Conservation (phyloP, 2,888 invertebrate species). For the Bibio marci region DNA sequence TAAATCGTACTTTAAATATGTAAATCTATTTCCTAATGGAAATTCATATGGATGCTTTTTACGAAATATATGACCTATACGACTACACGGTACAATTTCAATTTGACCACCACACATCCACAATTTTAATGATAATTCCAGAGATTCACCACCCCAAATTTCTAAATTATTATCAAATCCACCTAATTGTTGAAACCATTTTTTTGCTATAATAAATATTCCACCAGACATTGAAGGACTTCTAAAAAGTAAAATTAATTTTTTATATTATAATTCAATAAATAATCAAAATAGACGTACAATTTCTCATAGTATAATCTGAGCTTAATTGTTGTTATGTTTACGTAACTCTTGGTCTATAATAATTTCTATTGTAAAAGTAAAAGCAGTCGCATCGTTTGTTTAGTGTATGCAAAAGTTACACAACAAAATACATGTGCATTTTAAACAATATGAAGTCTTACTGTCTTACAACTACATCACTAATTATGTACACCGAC, state of each 20-base stretch:
- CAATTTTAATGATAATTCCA: constrained; percentile 27
- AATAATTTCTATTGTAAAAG: no score
- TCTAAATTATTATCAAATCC: constrained; percentile 25
- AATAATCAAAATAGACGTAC: no score
- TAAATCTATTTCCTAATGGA: constrained; percentile 18
- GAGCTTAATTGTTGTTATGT: no score
- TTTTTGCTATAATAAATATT: constrained; percentile 26
- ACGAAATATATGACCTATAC: constrained; percentile 29
- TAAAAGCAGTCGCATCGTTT: no score
- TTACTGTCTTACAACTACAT: no score
- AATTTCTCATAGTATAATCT: no score
- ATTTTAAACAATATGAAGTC: no score
- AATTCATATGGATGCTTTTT: constrained; percentile 21
- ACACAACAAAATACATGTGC: no score
- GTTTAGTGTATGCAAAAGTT: no score
- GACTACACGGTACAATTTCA: constrained; percentile 29
- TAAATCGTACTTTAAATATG: constrained; percentile 23
- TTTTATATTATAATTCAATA: no score
- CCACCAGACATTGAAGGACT: constrained; percentile 26
- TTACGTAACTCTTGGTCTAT: no score
- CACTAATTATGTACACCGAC: no score
- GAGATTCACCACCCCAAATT: constrained; percentile 30
- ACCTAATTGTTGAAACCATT: constrained; percentile 25
- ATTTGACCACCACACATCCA: constrained; percentile 31
- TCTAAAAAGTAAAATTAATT: constrained; percentile 12